Conservation (phyloP, 1,140 invertebrate genomes). For the Bombus pyrosoma region DNA sequence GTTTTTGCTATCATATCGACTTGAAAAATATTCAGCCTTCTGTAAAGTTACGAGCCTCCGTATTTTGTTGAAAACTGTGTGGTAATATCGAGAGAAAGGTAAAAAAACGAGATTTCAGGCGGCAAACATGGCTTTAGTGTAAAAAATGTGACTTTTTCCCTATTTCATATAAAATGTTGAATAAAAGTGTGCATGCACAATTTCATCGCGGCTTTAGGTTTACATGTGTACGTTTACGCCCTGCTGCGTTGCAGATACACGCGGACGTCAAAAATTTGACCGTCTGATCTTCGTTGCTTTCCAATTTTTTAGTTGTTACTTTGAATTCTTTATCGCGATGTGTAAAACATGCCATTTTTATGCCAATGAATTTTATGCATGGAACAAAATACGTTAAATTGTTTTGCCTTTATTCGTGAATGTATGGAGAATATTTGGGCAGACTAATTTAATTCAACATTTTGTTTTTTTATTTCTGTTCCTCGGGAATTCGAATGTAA, state of each 20-base stretch:
- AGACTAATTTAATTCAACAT: background rate
- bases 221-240: background rate
- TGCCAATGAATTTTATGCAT: background rate
- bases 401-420: background rate
- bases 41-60: background rate
- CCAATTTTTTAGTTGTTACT: background rate
- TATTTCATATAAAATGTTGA: background rate
- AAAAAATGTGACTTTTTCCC: background rate
- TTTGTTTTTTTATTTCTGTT: background rate
- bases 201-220: background rate
- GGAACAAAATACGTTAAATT: background rate
- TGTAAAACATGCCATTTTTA: background rate
- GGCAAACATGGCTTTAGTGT: background rate
- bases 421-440: background rate
- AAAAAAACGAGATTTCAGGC: background rate
- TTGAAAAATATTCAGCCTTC: background rate
- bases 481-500: background rate
- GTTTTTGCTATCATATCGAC: too few species aligned
- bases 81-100: background rate
- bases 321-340: background rate
- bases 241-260: background rate
- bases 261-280: slow-evolving; percentile 5
- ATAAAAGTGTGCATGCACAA: background rate
- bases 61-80: background rate
- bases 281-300: slow-evolving; percentile 6